A percentile compares a stretch with the other conserved stretches of the same genome.
These are phyloP conservation scores for Pammene fasciana DNA, from an alignment of 2,888 invertebrate genomes.

Conservation along the genomic window DNA sequence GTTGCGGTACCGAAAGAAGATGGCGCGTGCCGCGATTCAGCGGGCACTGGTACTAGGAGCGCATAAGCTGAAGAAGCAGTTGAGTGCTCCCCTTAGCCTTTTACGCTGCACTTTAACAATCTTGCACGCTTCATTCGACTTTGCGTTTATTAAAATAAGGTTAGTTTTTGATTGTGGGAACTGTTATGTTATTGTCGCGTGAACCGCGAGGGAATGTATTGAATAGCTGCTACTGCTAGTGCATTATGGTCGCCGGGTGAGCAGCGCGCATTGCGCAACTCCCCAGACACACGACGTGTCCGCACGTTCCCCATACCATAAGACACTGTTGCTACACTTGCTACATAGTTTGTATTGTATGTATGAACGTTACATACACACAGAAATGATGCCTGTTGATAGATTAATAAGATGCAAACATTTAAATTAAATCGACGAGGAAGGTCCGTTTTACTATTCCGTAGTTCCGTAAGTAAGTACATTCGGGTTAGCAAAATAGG, in stretches of 20 bases:
- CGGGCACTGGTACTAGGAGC: slow-evolving; percentile 71
- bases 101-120: slow-evolving; percentile 35
- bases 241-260: slow-evolving; percentile 70
- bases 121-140: slow-evolving; percentile 38
- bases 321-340: not conserved
- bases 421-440: too few species aligned
- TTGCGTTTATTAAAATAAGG: slow-evolving; percentile 41
- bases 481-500: too few species aligned
- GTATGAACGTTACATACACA: not conserved
- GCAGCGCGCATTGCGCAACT: slow-evolving; percentile 83
- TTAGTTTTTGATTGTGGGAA: slow-evolving; percentile 44
- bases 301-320: slow-evolving; percentile 56
- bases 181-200: slow-evolving; percentile 49
- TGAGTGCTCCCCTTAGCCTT: slow-evolving; percentile 42
- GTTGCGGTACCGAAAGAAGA: slow-evolving; percentile 58
- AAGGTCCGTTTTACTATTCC: too few species aligned
- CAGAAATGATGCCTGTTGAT: too few species aligned
- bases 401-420: too few species aligned
- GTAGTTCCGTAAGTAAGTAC: too few species aligned
- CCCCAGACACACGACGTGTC: slow-evolving; percentile 77
- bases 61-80: slow-evolving; percentile 52
- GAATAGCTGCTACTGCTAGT: slow-evolving; percentile 55
- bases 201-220: slow-evolving; percentile 62
- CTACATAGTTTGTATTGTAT: not conserved
- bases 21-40: slow-evolving; percentile 78